These are phyloP conservation scores for Zosterops lateralis DNA, from an alignment of 2,113 vertebrate genomes.

Conservation along the genomic window DNA sequence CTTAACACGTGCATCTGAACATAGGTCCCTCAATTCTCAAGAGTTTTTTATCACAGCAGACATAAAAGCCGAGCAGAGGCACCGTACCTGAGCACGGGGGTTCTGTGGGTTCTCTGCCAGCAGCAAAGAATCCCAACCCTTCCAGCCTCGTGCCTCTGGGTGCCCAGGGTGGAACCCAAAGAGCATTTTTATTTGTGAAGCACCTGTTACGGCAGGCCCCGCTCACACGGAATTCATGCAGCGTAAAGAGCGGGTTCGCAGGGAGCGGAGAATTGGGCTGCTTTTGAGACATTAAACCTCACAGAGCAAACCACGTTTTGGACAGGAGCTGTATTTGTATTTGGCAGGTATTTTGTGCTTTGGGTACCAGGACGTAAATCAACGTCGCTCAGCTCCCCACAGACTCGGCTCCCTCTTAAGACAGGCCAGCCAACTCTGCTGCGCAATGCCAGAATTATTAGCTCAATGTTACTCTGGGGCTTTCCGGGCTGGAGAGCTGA, in stretches of 20 bases:
- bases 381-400: background rate
- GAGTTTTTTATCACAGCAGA: rapidly evolving
- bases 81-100: rapidly evolving
- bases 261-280: background rate
- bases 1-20: rapidly evolving
- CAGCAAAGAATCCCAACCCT: background rate
- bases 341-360: background rate
- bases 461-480: background rate
- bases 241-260: rapidly evolving
- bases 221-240: rapidly evolving
- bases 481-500: background rate
- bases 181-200: background rate
- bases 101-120: background rate
- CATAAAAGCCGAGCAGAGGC: background rate
- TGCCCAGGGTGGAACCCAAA: rapidly evolving
- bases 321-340: background rate
- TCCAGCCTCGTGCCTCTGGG: background rate
- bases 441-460: background rate
- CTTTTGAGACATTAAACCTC: rapidly evolving
- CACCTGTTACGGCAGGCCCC: background rate
- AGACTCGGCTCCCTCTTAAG: background rate
- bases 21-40: background rate
- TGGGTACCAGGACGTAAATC: background rate
- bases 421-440: background rate
- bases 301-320: background rate